Evolutionary conservation across 1,140 invertebrate genomes (phyloP).

Genomic region (Aleiodes sp.): DNA sequence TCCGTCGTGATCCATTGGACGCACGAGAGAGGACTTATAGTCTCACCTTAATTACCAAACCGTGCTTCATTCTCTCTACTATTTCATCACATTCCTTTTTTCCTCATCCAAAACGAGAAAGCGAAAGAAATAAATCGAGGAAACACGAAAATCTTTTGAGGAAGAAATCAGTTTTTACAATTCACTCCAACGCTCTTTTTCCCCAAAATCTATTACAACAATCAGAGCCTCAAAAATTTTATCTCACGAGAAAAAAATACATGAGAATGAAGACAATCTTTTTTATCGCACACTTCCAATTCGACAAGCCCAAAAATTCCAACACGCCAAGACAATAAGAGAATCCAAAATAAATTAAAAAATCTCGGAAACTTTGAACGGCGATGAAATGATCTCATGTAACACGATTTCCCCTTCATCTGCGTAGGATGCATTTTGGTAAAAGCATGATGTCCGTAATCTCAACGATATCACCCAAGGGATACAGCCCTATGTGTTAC

Average conservation of each 20-base stretch:
- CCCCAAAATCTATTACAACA: too few relatives aligned
- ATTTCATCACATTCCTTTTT: too few relatives aligned
- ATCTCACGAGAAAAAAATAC: too few relatives aligned
- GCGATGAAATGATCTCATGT: background rate
- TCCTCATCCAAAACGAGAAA: too few relatives aligned
- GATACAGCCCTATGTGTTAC: background rate
- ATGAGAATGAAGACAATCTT: too few relatives aligned
- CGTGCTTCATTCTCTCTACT: background rate
- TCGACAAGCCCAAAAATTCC: background rate
- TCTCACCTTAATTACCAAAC: background rate
- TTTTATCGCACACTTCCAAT: background rate
- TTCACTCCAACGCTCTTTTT: too few relatives aligned
- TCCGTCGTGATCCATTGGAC: background rate
- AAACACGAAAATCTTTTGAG: too few relatives aligned
- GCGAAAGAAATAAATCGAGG: too few relatives aligned
- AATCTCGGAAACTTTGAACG: background rate
- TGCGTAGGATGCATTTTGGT: constrained; percentile 11
- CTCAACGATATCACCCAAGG: background rate
- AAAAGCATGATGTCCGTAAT: background rate
- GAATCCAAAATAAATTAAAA: background rate
- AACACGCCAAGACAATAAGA: background rate
- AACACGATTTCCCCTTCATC: constrained; percentile 6
- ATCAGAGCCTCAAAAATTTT: too few relatives aligned
- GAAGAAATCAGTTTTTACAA: too few relatives aligned
- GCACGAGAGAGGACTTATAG: constrained; percentile 3